A percentile compares a stretch with the other conserved stretches of the same genome.
These are phyloP conservation scores for Paratrypauchen microcephalus DNA, from an alignment of 2,797 vertebrate genomes.

Conservation along the genomic window DNA sequence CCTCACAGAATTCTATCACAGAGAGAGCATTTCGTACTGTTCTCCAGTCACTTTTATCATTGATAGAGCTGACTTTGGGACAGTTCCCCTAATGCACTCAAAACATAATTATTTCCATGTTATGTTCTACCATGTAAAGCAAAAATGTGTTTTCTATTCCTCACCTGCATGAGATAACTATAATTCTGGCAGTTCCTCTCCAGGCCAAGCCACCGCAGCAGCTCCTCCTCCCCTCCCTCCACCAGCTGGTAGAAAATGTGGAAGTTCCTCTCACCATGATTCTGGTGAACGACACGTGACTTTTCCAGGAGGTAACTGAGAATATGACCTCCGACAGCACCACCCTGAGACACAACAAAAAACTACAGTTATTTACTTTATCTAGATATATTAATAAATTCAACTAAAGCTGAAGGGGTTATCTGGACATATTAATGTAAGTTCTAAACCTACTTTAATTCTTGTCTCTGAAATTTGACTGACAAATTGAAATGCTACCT, in stretches of 20 bases:
- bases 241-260: constrained; percentile 97
- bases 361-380: no score
- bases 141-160: constrained; percentile 89
- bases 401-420: no score
- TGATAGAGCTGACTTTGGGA: constrained; percentile 86
- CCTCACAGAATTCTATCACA: constrained; percentile 86
- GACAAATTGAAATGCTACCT: no score
- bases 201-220: constrained; percentile 86
- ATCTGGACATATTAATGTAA: not conserved
- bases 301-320: constrained; percentile 96
- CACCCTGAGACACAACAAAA: constrained; percentile 81
- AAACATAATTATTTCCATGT: not conserved
- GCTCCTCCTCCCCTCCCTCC: constrained; percentile 86
- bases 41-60: constrained; percentile 92
- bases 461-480: no score
- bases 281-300: constrained; percentile 95
- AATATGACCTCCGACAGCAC: constrained; percentile 94
- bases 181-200: constrained; percentile 86
- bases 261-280: constrained; percentile 94
- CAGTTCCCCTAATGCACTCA: constrained; percentile 81
- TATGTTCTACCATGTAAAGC: not conserved
- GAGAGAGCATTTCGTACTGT: constrained; percentile 86
- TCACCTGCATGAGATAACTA: constrained; percentile 88
- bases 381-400: no score
- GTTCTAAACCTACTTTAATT: no score